Percentiles rank a stretch among this genome's conserved stretches.
Evolutionary conservation across 2,797 vertebrate genomes (phyloP).

Genomic region (Acrocephalus scirpaceus): DNA sequence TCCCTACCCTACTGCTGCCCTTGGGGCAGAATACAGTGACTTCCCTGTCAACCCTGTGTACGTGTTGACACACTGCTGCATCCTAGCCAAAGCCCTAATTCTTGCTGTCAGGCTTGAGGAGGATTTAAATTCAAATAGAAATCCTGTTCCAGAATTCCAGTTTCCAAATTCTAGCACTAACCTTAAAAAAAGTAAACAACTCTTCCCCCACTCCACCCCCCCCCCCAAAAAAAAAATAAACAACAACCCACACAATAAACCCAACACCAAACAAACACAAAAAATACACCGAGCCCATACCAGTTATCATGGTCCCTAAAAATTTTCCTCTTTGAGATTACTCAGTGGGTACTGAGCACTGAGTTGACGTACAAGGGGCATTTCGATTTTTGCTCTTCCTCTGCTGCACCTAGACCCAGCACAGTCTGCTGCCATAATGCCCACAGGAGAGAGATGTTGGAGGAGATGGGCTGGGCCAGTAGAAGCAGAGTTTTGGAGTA

Average conservation of each 20-base stretch:
- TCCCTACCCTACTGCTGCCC: not conserved
- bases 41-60: not conserved
- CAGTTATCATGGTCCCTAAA: not conserved
- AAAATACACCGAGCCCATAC: not conserved
- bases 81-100: not conserved
- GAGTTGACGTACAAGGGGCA: not conserved
- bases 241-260: not conserved
- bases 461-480: not conserved
- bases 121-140: not conserved
- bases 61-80: not conserved
- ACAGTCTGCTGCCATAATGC: not conserved
- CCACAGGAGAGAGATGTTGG: not conserved
- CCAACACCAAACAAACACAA: not conserved
- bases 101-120: not conserved
- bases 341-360: not conserved
- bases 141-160: not conserved
- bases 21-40: not conserved
- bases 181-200: not conserved
- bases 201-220: too few relatives aligned
- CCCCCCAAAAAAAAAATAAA: too few relatives aligned
- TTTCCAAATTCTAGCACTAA: not conserved
- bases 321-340: not conserved
- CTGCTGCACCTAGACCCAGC: not conserved
- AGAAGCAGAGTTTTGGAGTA: not conserved
- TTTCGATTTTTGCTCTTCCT: not conserved